These are phyloP conservation scores for Melinaea menophilus DNA, from an alignment of 2,888 invertebrate genomes.

Conservation along the genomic window DNA sequence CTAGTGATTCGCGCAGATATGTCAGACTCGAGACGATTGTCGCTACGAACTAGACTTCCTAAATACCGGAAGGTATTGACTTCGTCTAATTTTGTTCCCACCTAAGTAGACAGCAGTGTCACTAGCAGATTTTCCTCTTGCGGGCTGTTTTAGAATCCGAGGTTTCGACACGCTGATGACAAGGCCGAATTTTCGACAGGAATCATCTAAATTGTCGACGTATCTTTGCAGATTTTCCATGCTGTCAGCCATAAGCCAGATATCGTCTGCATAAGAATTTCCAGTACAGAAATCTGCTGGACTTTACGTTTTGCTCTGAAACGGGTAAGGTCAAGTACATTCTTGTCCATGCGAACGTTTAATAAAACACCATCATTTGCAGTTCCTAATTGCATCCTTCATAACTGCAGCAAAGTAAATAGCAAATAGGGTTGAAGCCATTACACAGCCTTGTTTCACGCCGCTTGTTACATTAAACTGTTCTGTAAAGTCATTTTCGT, in stretches of 20 bases:
- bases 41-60: constrained; percentile 11
- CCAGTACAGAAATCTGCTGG: neutral
- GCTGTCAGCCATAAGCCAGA: constrained; percentile 19
- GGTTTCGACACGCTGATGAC: constrained; percentile 17
- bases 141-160: constrained; percentile 16
- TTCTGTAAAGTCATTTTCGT: constrained; percentile 20
- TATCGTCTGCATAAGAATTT: constrained; percentile 18
- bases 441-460: constrained; percentile 23
- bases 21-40: constrained; percentile 12
- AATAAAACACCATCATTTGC: constrained; percentile 8
- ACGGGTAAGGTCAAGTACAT: constrained; percentile 13
- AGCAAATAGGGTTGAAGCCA: constrained; percentile 25
- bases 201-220: constrained; percentile 9
- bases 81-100: constrained; percentile 9
- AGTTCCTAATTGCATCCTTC: constrained; percentile 12
- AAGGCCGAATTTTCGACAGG: constrained; percentile 19
- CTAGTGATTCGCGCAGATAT: constrained; percentile 13
- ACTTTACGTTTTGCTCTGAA: constrained; percentile 11
- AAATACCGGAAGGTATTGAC: constrained; percentile 12
- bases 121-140: constrained; percentile 7
- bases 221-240: constrained; percentile 12
- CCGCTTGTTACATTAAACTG: constrained; percentile 8
- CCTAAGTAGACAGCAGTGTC: constrained; percentile 1
- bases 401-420: constrained; percentile 25
- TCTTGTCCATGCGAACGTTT: constrained; percentile 17